These are phyloP conservation scores for Ochotona princeps DNA, from an alignment of 2,113 vertebrate genomes.

Conservation along the genomic window DNA sequence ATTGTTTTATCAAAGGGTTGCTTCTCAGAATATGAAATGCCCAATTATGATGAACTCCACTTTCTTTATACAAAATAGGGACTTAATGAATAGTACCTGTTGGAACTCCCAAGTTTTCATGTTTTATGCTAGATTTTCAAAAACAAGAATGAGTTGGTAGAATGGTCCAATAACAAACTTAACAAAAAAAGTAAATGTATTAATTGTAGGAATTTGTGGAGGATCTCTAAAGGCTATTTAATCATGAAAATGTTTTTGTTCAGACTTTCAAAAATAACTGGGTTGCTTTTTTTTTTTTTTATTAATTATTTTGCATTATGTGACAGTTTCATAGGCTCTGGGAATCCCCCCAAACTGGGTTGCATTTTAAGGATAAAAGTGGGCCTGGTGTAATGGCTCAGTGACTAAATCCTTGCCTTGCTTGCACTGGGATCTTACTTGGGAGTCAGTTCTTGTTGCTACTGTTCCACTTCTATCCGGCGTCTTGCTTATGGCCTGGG, in stretches of 20 bases:
- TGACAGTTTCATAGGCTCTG: too few relatives aligned
- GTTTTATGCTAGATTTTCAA: background rate
- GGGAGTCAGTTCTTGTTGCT: too few relatives aligned
- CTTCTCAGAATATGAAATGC: background rate
- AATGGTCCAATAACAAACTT: background rate
- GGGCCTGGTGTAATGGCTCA: too few relatives aligned
- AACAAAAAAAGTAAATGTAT: background rate
- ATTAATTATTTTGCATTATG: background rate
- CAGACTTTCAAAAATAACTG: too few relatives aligned
- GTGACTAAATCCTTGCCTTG: too few relatives aligned
- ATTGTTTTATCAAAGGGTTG: background rate
- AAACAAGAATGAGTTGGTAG: background rate
- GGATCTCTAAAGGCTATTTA: background rate
- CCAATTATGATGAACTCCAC: background rate
- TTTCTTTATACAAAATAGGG: background rate
- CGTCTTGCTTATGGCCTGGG: too few relatives aligned
- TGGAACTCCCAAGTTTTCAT: background rate
- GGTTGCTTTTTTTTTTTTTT: too few relatives aligned
- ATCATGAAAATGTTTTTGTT: background rate
- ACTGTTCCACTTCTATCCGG: too few relatives aligned
- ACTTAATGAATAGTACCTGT: background rate
- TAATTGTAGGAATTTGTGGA: slow-evolving; percentile 25
- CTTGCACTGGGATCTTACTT: too few relatives aligned
- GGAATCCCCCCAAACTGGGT: too few relatives aligned
- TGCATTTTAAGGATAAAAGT: too few relatives aligned